Evolutionary conservation across 2,888 invertebrate genomes (phyloP).

Genomic region (Conomelus anceps): DNA sequence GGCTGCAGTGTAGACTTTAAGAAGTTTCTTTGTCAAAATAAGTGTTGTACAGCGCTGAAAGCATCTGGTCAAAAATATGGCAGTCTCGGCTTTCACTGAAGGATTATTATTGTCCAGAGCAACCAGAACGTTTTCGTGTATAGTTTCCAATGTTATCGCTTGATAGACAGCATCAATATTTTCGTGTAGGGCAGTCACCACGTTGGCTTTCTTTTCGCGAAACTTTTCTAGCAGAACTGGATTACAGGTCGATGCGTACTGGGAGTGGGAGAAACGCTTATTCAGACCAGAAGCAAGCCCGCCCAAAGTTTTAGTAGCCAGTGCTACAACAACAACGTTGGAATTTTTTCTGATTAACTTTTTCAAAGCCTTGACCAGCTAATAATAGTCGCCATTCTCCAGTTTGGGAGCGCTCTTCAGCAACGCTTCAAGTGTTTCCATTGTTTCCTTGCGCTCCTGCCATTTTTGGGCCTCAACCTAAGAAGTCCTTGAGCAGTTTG

Average conservation of each 20-base stretch:
- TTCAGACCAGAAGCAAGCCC: constrained; percentile 79
- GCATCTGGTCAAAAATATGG: constrained; percentile 74
- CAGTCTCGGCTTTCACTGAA: constrained; percentile 78
- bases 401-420: constrained; percentile 71
- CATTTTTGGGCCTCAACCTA: constrained; percentile 92
- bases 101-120: constrained; percentile 90
- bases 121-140: constrained; percentile 77
- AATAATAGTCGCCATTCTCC: constrained; percentile 88
- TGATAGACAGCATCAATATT: constrained; percentile 84
- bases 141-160: constrained; percentile 68
- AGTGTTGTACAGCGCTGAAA: constrained; percentile 74
- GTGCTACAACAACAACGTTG: constrained; percentile 86
- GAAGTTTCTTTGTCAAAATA: constrained; percentile 78
- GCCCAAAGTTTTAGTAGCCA: constrained; percentile 76
- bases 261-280: constrained; percentile 76
- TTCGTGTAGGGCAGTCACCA: constrained; percentile 78
- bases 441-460: constrained; percentile 90
- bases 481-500: constrained; percentile 91
- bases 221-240: constrained; percentile 87
- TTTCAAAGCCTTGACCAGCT: constrained; percentile 76
- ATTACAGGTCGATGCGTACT: constrained; percentile 71
- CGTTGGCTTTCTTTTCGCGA: constrained; percentile 91
- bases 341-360: constrained; percentile 91
- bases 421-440: constrained; percentile 74
- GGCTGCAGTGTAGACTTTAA: constrained; percentile 72